A percentile compares a stretch with the other conserved stretches of the same genome.
Evolutionary conservation across 2,888 invertebrate species (phyloP).

Genomic region (Thumatha senex): DNA sequence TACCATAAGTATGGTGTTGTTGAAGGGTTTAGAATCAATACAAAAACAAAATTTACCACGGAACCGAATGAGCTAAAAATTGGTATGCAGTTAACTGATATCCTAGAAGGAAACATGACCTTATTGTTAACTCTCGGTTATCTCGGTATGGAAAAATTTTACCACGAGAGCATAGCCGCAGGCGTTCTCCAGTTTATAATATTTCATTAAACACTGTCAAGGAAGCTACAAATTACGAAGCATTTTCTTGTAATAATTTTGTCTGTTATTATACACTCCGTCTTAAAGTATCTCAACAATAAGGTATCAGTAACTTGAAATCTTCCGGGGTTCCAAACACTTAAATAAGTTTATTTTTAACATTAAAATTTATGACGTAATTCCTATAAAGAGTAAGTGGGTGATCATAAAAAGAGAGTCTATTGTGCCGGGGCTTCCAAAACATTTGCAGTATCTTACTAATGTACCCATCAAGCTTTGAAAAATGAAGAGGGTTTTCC

Average conservation of each 20-base stretch:
- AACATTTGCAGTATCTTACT: slow-evolving; percentile 63
- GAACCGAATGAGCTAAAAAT: no score
- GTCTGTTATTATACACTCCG: slow-evolving; percentile 2
- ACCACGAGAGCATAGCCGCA: no score
- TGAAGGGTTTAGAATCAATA: no score
- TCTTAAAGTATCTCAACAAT: slow-evolving; percentile 9
- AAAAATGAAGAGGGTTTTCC: slow-evolving; percentile 54
- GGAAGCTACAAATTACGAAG: not conserved
- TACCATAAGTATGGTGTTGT: no score
- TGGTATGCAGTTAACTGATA: no score
- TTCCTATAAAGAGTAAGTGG: slow-evolving; percentile 25
- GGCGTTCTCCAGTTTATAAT: no score
- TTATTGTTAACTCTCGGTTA: no score
- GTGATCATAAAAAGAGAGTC: slow-evolving; percentile 39
- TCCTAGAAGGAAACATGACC: no score
- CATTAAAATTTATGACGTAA: slow-evolving; percentile 21
- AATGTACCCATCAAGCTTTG: slow-evolving; percentile 63
- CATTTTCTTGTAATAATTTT: slow-evolving; percentile 1
- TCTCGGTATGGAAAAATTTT: no score
- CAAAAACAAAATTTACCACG: no score
- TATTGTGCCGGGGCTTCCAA: slow-evolving; percentile 52
- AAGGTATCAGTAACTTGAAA: slow-evolving; percentile 9
- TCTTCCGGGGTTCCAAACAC: slow-evolving; percentile 14
- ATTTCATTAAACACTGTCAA: no score
- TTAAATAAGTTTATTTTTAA: slow-evolving; percentile 20